A percentile compares a stretch with the other conserved stretches of the same genome.
These are phyloP conservation scores for Erynnis tages DNA, from an alignment of 2,888 invertebrate species.

Conservation along the genomic window DNA sequence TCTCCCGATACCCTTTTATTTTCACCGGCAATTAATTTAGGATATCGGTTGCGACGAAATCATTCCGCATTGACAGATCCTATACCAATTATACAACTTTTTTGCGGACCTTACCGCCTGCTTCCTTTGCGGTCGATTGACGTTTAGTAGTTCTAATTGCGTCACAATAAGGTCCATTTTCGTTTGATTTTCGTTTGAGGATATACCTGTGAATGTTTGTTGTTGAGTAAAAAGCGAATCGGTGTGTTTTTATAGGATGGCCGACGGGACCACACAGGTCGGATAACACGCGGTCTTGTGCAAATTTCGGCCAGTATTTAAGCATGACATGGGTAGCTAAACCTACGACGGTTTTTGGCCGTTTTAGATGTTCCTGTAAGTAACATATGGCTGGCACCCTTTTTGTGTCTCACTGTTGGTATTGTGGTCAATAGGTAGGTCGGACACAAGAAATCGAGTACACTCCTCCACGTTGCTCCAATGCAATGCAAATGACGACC, in stretches of 20 bases:
- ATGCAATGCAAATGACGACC: no score
- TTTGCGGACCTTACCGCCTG: conserved; percentile 32
- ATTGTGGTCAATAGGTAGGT: no score
- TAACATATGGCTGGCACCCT: no score
- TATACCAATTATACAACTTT: conserved; percentile 55
- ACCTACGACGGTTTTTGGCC: no score
- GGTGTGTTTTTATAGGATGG: conserved; percentile 57
- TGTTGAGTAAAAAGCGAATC: conserved; percentile 61
- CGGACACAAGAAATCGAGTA: no score
- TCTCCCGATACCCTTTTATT: conserved; percentile 51
- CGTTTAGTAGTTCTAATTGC: conserved; percentile 31
- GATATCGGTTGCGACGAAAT: conserved; percentile 66
- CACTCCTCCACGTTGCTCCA: no score
- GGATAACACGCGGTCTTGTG: conserved; percentile 35
- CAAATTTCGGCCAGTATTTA: conserved; percentile 2
- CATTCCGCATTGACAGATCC: conserved; percentile 69
- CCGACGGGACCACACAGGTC: conserved; percentile 65
- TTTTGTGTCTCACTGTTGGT: no score
- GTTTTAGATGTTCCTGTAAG: no score
- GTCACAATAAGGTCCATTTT: conserved; percentile 43
- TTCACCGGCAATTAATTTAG: conserved; percentile 61
- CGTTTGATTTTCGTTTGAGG: conserved; percentile 25
- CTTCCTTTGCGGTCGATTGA: conserved; percentile 12
- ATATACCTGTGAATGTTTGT: conserved; percentile 38
- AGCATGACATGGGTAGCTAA: no score